A percentile compares a stretch with the other conserved stretches of the same genome.
Conservation (phyloP, 2,888 invertebrate genomes). For the Tachystola acroxantha region DNA sequence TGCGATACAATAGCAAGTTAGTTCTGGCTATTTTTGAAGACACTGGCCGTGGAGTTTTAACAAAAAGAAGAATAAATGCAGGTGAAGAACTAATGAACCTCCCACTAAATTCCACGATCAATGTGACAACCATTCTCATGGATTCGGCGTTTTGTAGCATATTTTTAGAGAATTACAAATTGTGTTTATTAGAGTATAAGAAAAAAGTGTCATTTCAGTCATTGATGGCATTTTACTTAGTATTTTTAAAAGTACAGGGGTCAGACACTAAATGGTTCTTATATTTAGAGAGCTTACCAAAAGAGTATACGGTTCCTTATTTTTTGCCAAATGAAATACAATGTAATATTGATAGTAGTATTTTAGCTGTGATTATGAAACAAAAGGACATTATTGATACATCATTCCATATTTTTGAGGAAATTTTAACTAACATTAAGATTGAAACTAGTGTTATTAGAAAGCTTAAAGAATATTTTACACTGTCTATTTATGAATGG, state of each 20-base stretch:
- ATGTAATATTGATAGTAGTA: constrained; percentile 74
- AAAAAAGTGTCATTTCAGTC: constrained; percentile 81
- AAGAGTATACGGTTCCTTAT: constrained; percentile 82
- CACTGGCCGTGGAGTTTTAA: constrained; percentile 87
- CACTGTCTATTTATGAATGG: constrained; percentile 82
- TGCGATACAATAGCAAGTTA: constrained; percentile 77
- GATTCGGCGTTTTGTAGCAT: constrained; percentile 72
- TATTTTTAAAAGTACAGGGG: constrained; percentile 80
- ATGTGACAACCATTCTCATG: constrained; percentile 74
- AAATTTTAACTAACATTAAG: constrained; percentile 51
- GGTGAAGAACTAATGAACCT: constrained; percentile 80
- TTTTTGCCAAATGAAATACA: constrained; percentile 79
- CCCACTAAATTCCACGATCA: constrained; percentile 79
- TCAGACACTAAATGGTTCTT: constrained; percentile 75
- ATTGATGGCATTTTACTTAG: constrained; percentile 84
- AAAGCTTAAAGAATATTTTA: constrained; percentile 58
- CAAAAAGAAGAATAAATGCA: constrained; percentile 70
- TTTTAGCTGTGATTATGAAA: constrained; percentile 70
- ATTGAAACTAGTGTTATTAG: constrained; percentile 57
- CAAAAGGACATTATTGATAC: constrained; percentile 68
- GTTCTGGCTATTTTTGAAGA: constrained; percentile 76
- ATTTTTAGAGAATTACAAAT: constrained; percentile 54
- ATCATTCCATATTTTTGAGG: constrained; percentile 61
- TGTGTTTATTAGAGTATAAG: constrained; percentile 59
- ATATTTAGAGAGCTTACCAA: constrained; percentile 85